A percentile compares a stretch with the other conserved stretches of the same genome.
These are phyloP conservation scores for Zaprionus tsacasi DNA, from an alignment of 1,140 invertebrate genomes.

Conservation along the genomic window DNA sequence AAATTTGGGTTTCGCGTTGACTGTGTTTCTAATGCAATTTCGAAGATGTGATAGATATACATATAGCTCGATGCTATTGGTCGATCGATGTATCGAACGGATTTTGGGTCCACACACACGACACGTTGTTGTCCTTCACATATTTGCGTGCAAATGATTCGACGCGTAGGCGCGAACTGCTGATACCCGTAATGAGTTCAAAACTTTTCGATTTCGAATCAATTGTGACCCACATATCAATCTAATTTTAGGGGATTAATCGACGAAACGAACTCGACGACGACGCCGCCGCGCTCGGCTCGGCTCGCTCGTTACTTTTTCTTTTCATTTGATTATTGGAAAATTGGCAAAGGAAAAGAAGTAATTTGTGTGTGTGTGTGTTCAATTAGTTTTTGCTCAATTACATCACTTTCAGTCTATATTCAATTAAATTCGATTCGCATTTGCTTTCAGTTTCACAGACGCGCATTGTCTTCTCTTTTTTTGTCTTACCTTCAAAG, in stretches of 20 bases:
- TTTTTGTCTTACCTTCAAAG: constrained; percentile 42
- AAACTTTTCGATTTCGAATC: constrained; percentile 79
- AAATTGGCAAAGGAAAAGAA: constrained; percentile 56
- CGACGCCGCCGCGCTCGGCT: constrained; percentile 34
- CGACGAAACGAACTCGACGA: constrained; percentile 19
- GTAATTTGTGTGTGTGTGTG: not conserved
- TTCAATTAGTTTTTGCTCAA: constrained; percentile 42
- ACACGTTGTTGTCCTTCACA: constrained; percentile 80
- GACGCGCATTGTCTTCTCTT: not conserved
- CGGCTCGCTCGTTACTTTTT: constrained; percentile 45
- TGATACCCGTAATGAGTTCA: constrained; percentile 75
- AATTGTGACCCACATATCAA: constrained; percentile 79
- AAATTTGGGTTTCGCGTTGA: constrained; percentile 53
- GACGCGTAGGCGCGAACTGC: constrained; percentile 67
- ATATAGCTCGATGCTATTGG: constrained; percentile 30
- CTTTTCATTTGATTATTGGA: constrained; percentile 21
- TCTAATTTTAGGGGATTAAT: constrained; percentile 58
- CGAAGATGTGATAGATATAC: constrained; percentile 40
- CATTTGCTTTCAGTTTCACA: constrained; percentile 34
- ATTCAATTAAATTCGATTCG: not conserved
- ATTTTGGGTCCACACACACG: constrained; percentile 57
- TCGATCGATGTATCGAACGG: constrained; percentile 38
- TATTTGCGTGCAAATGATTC: constrained; percentile 77
- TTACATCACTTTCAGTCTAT: constrained; percentile 66
- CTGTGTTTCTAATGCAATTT: constrained; percentile 58